Conservation (phyloP, 2,113 vertebrate genomes). For the Neolamprologus cancellatus region DNA sequence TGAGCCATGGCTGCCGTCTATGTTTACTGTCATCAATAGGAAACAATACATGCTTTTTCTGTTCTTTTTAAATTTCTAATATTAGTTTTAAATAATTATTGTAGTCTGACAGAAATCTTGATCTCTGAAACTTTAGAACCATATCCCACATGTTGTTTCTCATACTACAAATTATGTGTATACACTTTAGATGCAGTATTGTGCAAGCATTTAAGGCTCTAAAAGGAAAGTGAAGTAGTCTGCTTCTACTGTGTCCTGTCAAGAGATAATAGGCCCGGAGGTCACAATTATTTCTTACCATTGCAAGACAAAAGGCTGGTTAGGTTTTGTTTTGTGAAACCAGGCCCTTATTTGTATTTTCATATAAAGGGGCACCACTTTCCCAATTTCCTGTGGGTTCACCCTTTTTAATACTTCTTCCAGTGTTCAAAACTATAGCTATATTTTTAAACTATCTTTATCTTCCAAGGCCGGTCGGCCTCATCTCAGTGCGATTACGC, state of each 20-base stretch:
- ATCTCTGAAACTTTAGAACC: not conserved
- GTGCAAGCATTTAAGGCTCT: not conserved
- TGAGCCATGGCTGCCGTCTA: not conserved
- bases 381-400: slow-evolving; percentile 23
- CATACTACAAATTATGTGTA: not conserved
- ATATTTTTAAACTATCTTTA: slow-evolving; percentile 5
- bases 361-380: slow-evolving; percentile 12
- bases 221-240: not conserved
- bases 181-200: not conserved
- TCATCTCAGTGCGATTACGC: not conserved
- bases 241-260: not conserved
- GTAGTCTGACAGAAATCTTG: not conserved
- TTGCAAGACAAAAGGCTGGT: not conserved
- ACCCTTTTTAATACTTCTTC: not conserved
- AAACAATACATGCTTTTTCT: not conserved
- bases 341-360: slow-evolving; percentile 9
- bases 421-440: not conserved
- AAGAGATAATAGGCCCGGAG: not conserved
- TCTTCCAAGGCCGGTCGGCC: not conserved
- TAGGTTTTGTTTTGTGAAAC: slow-evolving; percentile 8
- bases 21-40: not conserved
- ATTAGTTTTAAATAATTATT: not conserved
- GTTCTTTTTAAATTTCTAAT: not conserved
- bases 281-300: not conserved
- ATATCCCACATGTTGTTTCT: not conserved